phyloP scores from a whole-genome alignment of 1,140 invertebrate species.

The Elysia chlorotica region DNA sequence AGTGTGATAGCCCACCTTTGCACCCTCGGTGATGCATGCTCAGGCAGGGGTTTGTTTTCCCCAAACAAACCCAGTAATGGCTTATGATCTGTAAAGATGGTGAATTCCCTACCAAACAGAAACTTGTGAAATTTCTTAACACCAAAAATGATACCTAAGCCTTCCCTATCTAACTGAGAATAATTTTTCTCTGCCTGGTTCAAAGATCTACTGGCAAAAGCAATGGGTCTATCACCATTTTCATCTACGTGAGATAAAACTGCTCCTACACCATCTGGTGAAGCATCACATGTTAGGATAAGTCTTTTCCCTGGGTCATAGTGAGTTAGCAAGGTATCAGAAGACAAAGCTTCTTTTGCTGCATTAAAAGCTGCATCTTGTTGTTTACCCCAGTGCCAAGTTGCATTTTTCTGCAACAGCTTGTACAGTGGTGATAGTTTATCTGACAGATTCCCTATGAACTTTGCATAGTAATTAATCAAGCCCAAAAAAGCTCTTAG shows the following conservation, averaged over 20 bases:
- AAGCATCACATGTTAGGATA: slow-evolving; percentile 64
- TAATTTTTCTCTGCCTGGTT: slow-evolving; percentile 64
- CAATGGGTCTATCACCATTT: slow-evolving; percentile 54
- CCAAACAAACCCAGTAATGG: slow-evolving; percentile 60
- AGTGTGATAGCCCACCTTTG: slow-evolving; percentile 47
- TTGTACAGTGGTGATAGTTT: slow-evolving; percentile 28
- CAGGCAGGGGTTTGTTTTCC: slow-evolving; percentile 47
- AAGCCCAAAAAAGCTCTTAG: background rate
- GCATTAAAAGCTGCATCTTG: slow-evolving; percentile 15
- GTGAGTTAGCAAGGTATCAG: slow-evolving; percentile 46
- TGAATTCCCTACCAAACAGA: slow-evolving; percentile 60
- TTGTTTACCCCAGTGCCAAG: slow-evolving; percentile 27
- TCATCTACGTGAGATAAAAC: background rate
- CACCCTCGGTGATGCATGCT: slow-evolving; percentile 41
- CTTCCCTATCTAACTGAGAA: slow-evolving; percentile 66
- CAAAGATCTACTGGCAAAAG: slow-evolving; percentile 62
- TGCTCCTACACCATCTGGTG: slow-evolving; percentile 62
- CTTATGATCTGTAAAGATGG: slow-evolving; percentile 63
- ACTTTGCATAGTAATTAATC: background rate
- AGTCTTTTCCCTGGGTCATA: slow-evolving; percentile 42
- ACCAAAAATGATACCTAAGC: slow-evolving; percentile 63
- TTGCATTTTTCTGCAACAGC: slow-evolving; percentile 23
- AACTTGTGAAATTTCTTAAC: slow-evolving; percentile 63
- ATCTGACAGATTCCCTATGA: background rate
- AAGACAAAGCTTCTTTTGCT: slow-evolving; percentile 50